Base-by-base conservation (phyloP, 2,888 invertebrate genomes). In the Stegana nigrithorax region DNA sequence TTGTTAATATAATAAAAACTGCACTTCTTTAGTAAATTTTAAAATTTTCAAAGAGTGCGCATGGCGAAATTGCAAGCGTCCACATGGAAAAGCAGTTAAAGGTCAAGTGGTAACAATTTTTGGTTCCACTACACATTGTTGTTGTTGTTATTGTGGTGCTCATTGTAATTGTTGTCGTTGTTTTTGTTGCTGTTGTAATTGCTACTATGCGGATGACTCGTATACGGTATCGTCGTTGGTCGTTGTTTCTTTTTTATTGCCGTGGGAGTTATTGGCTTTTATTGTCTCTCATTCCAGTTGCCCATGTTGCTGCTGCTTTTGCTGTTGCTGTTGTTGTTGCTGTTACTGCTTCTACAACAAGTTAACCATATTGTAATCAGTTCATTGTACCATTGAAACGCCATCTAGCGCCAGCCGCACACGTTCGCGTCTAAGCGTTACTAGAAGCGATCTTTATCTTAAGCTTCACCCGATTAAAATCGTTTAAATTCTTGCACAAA, bases 131-230 rank as follows among this genome's bases (percentile, higher is more conserved):
- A 59, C 60, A 45, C 10, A 45, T 44, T 29, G 17, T 14, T 26
- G 7, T 55, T 32, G 32, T 36, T 55, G 32, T 32, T 53, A 1
- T 29, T 29, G 21, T 12, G 21, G 1, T 58, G 27, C 58, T 67
- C 64, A 45, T 55, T 73, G 75, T 80, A 78, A 79, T 79, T 79
- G 78, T 77, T 66, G 59, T 45, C 59, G 60, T 51, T 63, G 63
- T 62, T 63, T 69, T 55, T 21, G n/a, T n/a, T n/a, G n/a, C 17
- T 4, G 14, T 69, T 32, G 47, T 47, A 32, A 32, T n/a, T n/a
- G n/a, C n/a, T n/a, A n/a, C n/a, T n/a, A 32, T 12, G 12, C 32
- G 32, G 12, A 7, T 8, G 32, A 12, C 32, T 32, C 32, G 32
- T 8, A 7, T 32, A 12, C 12, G 12, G 32, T 7, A 7, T 12